phyloP scores from a whole-genome alignment of 1,140 invertebrate species.

The Trigoniulus corallinus region DNA sequence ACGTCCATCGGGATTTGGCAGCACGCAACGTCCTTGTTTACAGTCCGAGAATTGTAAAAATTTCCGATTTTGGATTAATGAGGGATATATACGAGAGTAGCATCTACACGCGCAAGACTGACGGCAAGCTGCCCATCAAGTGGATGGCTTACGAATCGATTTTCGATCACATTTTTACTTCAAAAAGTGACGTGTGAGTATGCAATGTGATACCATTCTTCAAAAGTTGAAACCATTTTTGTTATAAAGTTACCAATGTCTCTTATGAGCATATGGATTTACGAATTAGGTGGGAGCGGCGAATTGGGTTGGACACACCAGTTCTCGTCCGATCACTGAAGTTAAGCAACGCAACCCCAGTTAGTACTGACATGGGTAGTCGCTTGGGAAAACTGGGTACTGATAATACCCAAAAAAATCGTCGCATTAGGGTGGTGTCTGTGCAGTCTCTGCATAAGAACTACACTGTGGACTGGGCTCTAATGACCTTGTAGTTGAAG shows the following conservation, averaged over 20 bases:
- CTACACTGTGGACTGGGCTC: no score
- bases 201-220: conserved; percentile 1
- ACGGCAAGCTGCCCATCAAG: conserved; percentile 31
- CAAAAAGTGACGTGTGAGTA: conserved; percentile 28
- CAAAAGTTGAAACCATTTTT: not conserved
- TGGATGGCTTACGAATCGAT: conserved; percentile 35
- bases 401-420: no score
- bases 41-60: conserved; percentile 16
- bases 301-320: no score
- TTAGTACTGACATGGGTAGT: no score
- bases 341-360: no score
- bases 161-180: conserved; percentile 24
- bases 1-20: conserved; percentile 14
- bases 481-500: no score
- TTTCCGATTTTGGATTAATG: conserved; percentile 21
- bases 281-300: no score
- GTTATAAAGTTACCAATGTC: not conserved
- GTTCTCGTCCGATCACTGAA: no score
- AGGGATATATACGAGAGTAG: conserved; percentile 10
- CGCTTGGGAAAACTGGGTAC: no score
- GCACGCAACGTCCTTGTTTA: conserved; percentile 55
- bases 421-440: no score
- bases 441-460: no score
- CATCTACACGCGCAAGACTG: conserved; percentile 8
- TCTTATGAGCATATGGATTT: not conserved